Conservation (phyloP, 2,888 invertebrate genomes). For the Sarcophaga rosellei region DNA sequence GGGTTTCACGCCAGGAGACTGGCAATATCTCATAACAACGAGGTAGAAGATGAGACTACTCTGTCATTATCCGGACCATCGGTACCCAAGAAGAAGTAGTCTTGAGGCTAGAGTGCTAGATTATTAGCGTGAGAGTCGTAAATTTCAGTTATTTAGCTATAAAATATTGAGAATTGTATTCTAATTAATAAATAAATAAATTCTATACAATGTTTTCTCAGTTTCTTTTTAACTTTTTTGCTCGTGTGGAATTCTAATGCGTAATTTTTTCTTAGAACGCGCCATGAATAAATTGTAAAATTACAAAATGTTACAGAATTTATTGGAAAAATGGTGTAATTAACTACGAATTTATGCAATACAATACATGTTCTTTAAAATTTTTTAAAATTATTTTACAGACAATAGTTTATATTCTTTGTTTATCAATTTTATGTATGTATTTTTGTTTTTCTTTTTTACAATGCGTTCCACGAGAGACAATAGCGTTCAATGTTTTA, state of each 20-base stretch:
- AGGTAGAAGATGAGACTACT: no score
- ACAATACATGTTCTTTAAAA: not conserved
- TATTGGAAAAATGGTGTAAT: slow-evolving; percentile 1
- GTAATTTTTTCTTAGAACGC: not conserved
- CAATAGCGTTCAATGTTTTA: not conserved
- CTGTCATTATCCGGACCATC: no score
- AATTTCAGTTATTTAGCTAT: no score
- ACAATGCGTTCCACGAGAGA: not conserved
- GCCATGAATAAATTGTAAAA: not conserved
- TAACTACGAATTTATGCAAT: not conserved
- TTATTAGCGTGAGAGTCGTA: no score
- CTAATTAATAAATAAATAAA: no score
- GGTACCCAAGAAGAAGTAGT: no score
- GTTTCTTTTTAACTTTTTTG: not conserved
- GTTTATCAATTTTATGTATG: not conserved
- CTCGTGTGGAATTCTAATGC: not conserved
- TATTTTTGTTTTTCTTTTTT: not conserved
- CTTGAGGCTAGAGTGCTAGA: no score
- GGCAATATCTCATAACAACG: no score
- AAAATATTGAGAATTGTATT: no score
- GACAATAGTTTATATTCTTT: not conserved
- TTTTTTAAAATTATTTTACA: not conserved
- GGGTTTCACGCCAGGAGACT: no score
- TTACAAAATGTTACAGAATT: not conserved
- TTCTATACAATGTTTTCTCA: not conserved